phyloP scores from a whole-genome alignment of 2,797 vertebrate genomes.

The Helicolenus hilgendorfi region DNA sequence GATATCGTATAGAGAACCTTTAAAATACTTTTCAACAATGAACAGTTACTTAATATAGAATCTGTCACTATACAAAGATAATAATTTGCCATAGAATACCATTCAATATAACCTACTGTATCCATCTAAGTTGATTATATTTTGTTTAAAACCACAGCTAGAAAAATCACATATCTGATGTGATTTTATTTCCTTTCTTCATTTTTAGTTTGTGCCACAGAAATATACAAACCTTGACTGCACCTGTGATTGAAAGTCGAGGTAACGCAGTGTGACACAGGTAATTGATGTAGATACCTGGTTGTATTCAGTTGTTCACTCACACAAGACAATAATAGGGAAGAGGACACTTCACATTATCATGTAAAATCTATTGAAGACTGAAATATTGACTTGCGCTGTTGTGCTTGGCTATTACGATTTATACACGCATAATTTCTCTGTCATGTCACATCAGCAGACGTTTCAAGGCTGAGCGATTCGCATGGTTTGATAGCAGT shows the following conservation, averaged over 20 bases:
- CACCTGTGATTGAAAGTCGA: constrained; percentile 47
- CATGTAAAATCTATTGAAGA: constrained; percentile 28
- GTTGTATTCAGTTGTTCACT: constrained; percentile 7
- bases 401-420: constrained; percentile 6
- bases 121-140: not conserved
- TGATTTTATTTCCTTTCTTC: not conserved
- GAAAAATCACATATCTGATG: not conserved
- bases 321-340: constrained; percentile 3
- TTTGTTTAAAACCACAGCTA: not conserved
- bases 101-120: too few species aligned
- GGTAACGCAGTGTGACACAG: not conserved
- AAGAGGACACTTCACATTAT: constrained; percentile 22
- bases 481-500: constrained; percentile 19
- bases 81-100: too few species aligned
- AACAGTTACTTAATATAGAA: too few species aligned
- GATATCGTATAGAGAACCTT: too few species aligned
- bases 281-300: constrained; percentile 32
- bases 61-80: too few species aligned
- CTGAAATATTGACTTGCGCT: constrained; percentile 18
- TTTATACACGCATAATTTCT: constrained; percentile 39
- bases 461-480: constrained; percentile 37
- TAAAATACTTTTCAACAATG: too few species aligned
- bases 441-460: constrained; percentile 29
- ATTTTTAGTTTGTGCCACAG: constrained; percentile 41
- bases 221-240: constrained; percentile 32